Evolutionary conservation across 2,113 vertebrate genomes (phyloP).

Genomic region (Fulica atra): DNA sequence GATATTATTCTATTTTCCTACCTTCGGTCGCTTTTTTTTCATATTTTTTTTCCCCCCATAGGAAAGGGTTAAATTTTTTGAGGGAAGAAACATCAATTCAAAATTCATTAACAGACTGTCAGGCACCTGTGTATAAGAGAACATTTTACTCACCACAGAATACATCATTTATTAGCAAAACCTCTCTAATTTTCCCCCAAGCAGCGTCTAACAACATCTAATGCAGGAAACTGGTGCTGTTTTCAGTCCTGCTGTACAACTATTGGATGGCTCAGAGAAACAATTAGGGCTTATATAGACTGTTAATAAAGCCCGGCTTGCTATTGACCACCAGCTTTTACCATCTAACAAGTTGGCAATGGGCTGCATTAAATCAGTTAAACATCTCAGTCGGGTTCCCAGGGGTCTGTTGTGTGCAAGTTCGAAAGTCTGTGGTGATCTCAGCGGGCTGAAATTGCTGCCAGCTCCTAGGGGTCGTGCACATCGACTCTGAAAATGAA

Average conservation of each 20-base stretch:
- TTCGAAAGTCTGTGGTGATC: not conserved
- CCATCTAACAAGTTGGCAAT: not conserved
- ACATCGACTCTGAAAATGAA: not conserved
- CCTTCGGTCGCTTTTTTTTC: not conserved
- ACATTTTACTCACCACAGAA: not conserved
- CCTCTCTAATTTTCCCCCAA: not conserved
- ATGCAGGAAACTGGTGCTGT: not conserved
- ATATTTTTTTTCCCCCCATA: not conserved
- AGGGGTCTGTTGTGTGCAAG: not conserved
- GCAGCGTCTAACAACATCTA: not conserved
- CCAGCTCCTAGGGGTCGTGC: not conserved
- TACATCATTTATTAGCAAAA: constrained; percentile 22
- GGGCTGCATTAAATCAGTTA: not conserved
- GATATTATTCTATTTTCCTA: not conserved
- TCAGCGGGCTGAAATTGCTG: not conserved
- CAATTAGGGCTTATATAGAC: not conserved
- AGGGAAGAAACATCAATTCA: not conserved
- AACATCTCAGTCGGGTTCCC: not conserved
- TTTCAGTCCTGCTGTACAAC: not conserved
- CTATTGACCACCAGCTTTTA: not conserved
- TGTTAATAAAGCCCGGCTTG: not conserved
- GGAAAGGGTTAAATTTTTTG: not conserved
- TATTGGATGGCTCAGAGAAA: not conserved
- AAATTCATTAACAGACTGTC: not conserved
- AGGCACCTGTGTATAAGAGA: not conserved